Base-by-base conservation (phyloP, 2,113 vertebrate genomes). In the Lepisosteus osseus region DNA sequence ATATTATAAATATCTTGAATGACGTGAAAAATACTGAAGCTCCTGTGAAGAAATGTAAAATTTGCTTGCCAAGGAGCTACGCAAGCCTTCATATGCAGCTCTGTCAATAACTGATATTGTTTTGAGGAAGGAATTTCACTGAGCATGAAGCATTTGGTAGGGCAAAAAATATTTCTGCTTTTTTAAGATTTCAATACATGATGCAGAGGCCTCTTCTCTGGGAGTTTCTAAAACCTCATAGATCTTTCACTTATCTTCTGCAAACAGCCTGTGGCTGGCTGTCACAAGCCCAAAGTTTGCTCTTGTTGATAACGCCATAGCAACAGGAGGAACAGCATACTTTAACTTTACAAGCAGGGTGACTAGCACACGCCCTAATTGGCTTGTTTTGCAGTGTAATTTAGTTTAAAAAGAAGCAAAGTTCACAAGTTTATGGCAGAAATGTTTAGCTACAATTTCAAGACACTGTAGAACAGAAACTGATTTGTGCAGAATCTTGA, bases 201-300 rank as follows among this genome's bases (percentile, higher is more conserved):
- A 68, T 63, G 65, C 55, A 61, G 69, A 68, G 11, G 14, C 44
- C 45, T 64, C 8, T 65, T 15, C 62, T 6, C 69, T 17, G 29
- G 7, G 51, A 72, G 29, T 55, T 68, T 71, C 74, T 6, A 75
- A 44, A 73, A 55, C 72, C 81, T 83, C 74, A 78, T 73, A 79
- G 86, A 81, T 86, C 81, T 79, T 80, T 81, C 79, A 87, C 82
- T 88, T 87, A 88, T 88, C 86, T 86, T 86, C 84, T 85, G 84
- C 85, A 87, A 90, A 87, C 86, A 89, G 84, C 81, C 88, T 77
- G 75, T 79, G 85, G 77, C 86, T 74, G 78, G 78, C 82, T 80
- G 84, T 82, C 85, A 83, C 84, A 84, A 86, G 86, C 79, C 80
- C 73, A 83, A 85, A 82, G 83, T 89, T 87, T 87, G 86, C 86